Conservation (phyloP, 2,888 invertebrate species). For the Epinotia bilunana region DNA sequence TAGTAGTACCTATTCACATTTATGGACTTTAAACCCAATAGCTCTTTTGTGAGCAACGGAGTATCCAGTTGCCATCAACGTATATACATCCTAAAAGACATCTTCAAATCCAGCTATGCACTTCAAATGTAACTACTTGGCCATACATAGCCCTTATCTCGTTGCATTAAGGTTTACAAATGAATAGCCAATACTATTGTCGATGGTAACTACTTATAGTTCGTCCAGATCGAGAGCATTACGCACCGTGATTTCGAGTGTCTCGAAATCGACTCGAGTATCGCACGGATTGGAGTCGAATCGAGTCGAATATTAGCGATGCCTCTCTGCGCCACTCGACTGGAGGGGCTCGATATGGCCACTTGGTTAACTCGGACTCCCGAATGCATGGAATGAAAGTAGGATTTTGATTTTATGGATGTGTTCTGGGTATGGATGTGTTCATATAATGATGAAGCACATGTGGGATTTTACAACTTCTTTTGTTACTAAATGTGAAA, state of each 20-base stretch:
- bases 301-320: conserved; percentile 42
- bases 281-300: conserved; percentile 16
- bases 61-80: no score
- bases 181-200: no score
- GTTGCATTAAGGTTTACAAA: no score
- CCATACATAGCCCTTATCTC: no score
- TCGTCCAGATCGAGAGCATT: conserved; percentile 24
- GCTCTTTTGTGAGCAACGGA: no score
- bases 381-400: conserved; percentile 8
- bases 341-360: conserved; percentile 41
- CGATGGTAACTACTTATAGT: background rate
- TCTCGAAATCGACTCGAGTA: conserved; percentile 39
- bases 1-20: no score
- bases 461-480: background rate
- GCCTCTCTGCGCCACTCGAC: conserved; percentile 34
- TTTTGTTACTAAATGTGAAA: no score
- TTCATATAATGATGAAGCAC: background rate
- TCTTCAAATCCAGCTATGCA: conserved; percentile 4
- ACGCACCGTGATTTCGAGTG: conserved; percentile 34
- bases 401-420: background rate
- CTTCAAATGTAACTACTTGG: background rate
- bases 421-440: background rate
- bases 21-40: no score
- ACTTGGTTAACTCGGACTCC: conserved; percentile 40
- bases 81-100: conserved; percentile 1